These are phyloP conservation scores for Gyrodactylus salaris DNA, from an alignment of 1,140 invertebrate species.

Conservation along the genomic window DNA sequence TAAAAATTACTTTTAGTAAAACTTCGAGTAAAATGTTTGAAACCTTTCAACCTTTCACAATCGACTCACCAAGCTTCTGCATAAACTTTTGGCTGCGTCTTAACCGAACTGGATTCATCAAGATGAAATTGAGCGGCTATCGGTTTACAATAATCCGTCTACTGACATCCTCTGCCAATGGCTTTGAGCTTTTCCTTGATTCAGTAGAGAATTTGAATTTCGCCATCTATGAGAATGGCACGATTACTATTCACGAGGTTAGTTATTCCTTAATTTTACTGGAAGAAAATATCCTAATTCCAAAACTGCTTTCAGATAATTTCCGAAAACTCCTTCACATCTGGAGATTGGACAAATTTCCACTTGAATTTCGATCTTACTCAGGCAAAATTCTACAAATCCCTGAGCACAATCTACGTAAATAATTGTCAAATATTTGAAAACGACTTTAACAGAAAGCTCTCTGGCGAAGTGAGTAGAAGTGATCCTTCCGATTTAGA, in stretches of 20 bases:
- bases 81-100: neutral
- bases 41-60: neutral
- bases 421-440: neutral
- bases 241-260: neutral
- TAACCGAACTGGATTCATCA: neutral
- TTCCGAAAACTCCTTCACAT: neutral
- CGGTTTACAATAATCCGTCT: neutral
- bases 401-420: neutral
- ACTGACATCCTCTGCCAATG: neutral
- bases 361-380: neutral
- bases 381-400: neutral
- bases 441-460: neutral
- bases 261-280: neutral
- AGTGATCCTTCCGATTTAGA: neutral
- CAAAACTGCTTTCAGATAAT: neutral
- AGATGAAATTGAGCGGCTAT: neutral
- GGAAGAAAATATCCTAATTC: neutral
- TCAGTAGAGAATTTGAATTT: neutral
- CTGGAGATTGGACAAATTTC: neutral
- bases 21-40: neutral
- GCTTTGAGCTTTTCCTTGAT: neutral
- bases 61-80: neutral
- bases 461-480: neutral
- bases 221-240: neutral
- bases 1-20: neutral